A percentile compares a stretch with the other conserved stretches of the same genome.
Conservation (phyloP, 2,888 invertebrate species). For the Orchesellides sinensis region DNA sequence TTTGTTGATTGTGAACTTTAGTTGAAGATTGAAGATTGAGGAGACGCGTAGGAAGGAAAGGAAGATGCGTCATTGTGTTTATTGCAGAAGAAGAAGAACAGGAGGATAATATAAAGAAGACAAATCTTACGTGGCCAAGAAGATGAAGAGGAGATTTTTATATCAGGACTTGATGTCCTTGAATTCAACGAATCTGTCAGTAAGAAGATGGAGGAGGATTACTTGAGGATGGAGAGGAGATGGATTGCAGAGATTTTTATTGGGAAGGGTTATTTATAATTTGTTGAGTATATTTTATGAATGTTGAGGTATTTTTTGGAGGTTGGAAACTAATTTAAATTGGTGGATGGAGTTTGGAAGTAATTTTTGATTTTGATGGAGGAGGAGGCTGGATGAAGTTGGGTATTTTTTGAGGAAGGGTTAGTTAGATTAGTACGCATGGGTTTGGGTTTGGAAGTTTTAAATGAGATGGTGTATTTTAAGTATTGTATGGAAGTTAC, state of each 20-base stretch:
- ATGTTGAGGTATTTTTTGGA: not conserved
- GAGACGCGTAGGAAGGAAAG: slow-evolving; percentile 32
- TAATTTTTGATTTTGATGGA: too few species aligned
- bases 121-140: not conserved
- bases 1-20: too few species aligned
- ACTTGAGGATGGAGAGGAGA: not conserved
- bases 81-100: not conserved
- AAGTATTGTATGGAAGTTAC: too few species aligned
- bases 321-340: too few species aligned
- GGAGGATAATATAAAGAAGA: not conserved
- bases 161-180: slow-evolving; percentile 82
- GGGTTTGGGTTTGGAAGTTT: too few species aligned
- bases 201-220: not conserved
- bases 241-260: not conserved
- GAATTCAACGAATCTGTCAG: slow-evolving; percentile 57
- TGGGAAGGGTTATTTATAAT: not conserved
- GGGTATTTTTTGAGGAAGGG: too few species aligned
- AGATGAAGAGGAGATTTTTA: not conserved
- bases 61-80: not conserved
- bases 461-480: too few species aligned
- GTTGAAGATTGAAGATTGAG: too few species aligned
- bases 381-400: too few species aligned
- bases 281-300: not conserved
- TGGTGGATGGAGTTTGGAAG: too few species aligned
- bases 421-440: too few species aligned